phyloP scores from a whole-genome alignment of 2,113 vertebrate species.

The Percina caprodes region DNA sequence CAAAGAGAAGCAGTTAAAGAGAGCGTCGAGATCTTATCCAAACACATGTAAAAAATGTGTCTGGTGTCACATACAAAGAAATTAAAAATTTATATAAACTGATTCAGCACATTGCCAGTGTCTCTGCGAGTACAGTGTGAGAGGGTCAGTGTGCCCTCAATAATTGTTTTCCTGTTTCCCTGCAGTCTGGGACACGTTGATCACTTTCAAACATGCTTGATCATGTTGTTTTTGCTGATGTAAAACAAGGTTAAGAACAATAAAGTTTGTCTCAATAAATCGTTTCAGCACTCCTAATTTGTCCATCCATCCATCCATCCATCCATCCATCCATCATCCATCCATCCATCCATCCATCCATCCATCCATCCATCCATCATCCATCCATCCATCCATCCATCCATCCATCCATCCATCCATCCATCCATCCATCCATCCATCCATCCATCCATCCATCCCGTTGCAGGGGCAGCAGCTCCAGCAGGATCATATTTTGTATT shows the following conservation, averaged over 20 bases:
- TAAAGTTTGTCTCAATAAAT: constrained; percentile 28
- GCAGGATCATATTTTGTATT: constrained; percentile 3
- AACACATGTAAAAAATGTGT: not conserved
- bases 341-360: too few species aligned
- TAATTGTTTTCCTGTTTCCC: not conserved
- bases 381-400: too few species aligned
- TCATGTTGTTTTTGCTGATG: constrained; percentile 17
- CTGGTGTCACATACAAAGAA: not conserved
- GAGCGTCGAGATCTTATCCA: constrained; percentile 12
- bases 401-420: too few species aligned
- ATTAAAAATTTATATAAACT: not conserved
- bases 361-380: too few species aligned
- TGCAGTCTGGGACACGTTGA: not conserved
- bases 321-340: too few species aligned
- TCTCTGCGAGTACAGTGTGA: not conserved
- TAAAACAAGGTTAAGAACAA: constrained; percentile 15
- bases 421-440: too few species aligned
- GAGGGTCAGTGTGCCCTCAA: not conserved
- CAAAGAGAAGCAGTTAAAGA: constrained; percentile 22
- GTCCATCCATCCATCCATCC: too few species aligned
- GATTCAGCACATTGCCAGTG: not conserved
- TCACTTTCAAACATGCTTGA: constrained; percentile 16
- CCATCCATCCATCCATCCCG: too few species aligned
- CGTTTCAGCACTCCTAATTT: constrained; percentile 23
- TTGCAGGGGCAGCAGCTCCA: too few species aligned